Base-by-base conservation (phyloP, 2,888 invertebrate species). In the Apomyelois bistriatella region DNA sequence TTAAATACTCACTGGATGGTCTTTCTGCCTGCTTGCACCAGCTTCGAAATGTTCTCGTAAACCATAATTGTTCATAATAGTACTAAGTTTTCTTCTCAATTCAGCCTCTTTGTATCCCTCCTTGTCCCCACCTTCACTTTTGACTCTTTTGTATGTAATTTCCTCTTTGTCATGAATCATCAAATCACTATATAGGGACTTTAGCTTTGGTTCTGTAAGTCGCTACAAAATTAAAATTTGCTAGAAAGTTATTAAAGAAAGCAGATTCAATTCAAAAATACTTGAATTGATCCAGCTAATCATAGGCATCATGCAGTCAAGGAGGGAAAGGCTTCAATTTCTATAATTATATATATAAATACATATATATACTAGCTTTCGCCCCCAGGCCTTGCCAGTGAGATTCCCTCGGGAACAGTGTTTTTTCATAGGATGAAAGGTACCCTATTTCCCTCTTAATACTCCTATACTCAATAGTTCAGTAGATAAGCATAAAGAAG, bases 91-190 rank as follows among this genome's bases (percentile, higher is more conserved):
- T 52, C 94, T 94, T 13, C 97, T 88, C 37, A 98, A 72, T 65
- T 94, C 93, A 0, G 96, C 95, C 77, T 96, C 97, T 72, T 94
- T 94, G 5, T 96, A 72, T 0, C 98, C 98, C 69, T 97, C 96
- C 65, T 96, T 95, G 76, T 98, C 98, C 58, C 94, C 93, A 16
- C 96, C 96, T 64, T 97, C 96, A 42, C 94, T 92, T 72, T 94
- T 95, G 1, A 95, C 79, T 70, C 95, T 94, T 78, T 98, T 98
- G 78, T 94, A 93, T 0, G 94, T 93, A 35, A 97, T 90, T 87
- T 98, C 98, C 79, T 97, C 96, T 86, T 98, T 98, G 72, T 98
- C 98, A 58, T 98, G 98, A 41, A 97, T 92, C 88, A 96, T 96
- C 5, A 98, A 85, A 71, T 98, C 98, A 73, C 95, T 95, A 74